Percentiles rank a stretch among this genome's conserved stretches.
Evolutionary conservation across 2,113 vertebrate genomes (phyloP).

Genomic region (Notechis scutatus): DNA sequence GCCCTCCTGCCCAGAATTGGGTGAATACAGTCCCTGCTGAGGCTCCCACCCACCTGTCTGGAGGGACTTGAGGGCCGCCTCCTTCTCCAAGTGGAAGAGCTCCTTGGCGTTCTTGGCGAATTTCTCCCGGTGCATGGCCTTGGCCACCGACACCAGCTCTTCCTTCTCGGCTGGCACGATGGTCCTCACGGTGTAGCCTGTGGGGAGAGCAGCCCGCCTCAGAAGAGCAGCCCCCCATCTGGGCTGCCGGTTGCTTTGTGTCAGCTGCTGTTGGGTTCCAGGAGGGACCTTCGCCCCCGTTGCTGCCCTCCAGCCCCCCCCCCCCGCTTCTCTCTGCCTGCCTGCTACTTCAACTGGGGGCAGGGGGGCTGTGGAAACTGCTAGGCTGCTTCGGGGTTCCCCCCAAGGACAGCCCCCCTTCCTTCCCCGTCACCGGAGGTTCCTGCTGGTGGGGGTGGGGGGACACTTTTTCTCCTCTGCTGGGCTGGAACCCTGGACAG

Average conservation of each 20-base stretch:
- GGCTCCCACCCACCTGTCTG: conserved; percentile 57
- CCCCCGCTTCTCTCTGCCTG: neutral
- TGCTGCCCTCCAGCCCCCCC: neutral
- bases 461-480: neutral
- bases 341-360: neutral
- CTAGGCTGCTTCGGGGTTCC: neutral
- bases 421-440: neutral
- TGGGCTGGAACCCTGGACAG: neutral
- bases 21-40: neutral
- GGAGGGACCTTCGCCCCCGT: neutral
- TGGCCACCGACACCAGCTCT: conserved; percentile 42
- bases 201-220: neutral
- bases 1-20: neutral
- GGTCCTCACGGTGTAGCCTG: conserved; percentile 38
- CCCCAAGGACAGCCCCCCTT: too few species aligned
- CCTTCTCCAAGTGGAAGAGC: conserved; percentile 64
- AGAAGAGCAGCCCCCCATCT: neutral
- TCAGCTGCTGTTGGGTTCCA: neutral
- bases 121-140: conserved; percentile 49
- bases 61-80: conserved; percentile 57
- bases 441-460: neutral
- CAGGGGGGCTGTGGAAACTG: neutral
- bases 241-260: neutral
- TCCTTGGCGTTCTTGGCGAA: conserved; percentile 40
- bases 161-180: conserved; percentile 35